Conservation (phyloP, 2,113 vertebrate genomes). For the Lampris megalopsis region DNA sequence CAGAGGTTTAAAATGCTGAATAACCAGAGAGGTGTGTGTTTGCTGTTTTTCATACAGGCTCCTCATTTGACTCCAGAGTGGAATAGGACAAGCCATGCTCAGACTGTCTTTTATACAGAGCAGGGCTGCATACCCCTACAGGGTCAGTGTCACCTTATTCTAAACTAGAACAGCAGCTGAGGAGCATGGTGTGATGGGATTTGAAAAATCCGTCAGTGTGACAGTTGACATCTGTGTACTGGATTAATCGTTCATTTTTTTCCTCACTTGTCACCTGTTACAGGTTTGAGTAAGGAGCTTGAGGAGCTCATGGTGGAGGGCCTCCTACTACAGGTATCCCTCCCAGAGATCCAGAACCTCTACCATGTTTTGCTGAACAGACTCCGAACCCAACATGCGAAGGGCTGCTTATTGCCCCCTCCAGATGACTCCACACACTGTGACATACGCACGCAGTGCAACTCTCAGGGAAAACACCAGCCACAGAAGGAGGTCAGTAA, state of each 20-base stretch:
- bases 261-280: neutral
- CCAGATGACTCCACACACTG: slow-evolving; percentile 50
- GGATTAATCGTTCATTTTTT: slow-evolving; percentile 1
- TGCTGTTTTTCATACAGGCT: slow-evolving; percentile 53
- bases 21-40: slow-evolving; percentile 4
- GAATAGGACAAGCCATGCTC: slow-evolving; percentile 85
- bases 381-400: slow-evolving; percentile 68
- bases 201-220: no score
- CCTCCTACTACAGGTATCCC: slow-evolving; percentile 91
- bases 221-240: neutral
- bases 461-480: slow-evolving; percentile 70
- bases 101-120: slow-evolving; percentile 89
- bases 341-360: slow-evolving; percentile 92
- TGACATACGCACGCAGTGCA: slow-evolving; percentile 76
- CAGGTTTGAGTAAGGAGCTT: slow-evolving; percentile 89
- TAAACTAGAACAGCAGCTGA: neutral
- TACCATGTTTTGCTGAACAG: slow-evolving; percentile 87
- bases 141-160: slow-evolving; percentile 77
- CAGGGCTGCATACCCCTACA: slow-evolving; percentile 91
- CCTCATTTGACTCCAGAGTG: slow-evolving; percentile 85
- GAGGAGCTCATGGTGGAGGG: slow-evolving; percentile 96
- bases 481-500: slow-evolving; percentile 64
- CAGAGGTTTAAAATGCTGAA: slow-evolving; percentile 2
- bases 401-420: slow-evolving; percentile 71
- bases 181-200: neutral